phyloP scores from a whole-genome alignment of 64 coral and sea anemone species.

The Astreopora myriophthalma region DNA sequence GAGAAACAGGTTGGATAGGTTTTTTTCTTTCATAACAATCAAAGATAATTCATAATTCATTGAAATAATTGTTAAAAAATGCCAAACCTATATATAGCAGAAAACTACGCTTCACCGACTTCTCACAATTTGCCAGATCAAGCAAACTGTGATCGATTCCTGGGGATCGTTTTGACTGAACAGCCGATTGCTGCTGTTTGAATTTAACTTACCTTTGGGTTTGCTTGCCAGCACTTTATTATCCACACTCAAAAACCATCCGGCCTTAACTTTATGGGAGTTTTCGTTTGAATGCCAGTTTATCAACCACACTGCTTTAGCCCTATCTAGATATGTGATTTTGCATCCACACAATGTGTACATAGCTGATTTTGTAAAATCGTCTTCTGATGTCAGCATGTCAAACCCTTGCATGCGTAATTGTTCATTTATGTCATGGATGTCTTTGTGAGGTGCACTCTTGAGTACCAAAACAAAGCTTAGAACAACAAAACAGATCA shows the following conservation, averaged over 20 bases:
- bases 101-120: too few relatives aligned
- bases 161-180: too few relatives aligned
- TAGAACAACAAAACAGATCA: background rate
- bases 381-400: background rate
- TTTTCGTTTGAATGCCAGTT: background rate
- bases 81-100: too few relatives aligned
- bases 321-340: background rate
- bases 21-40: background rate
- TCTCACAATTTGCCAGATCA: too few relatives aligned
- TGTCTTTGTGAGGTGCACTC: background rate
- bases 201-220: background rate
- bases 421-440: background rate
- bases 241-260: background rate
- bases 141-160: too few relatives aligned
- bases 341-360: background rate
- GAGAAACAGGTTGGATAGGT: background rate
- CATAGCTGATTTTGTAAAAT: background rate
- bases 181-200: too few relatives aligned
- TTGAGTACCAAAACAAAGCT: background rate
- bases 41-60: too few relatives aligned
- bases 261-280: background rate
- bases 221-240: slow-evolving; percentile 1
- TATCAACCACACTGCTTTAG: background rate
- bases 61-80: too few relatives aligned
- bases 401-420: background rate